Evolutionary conservation across 2,113 vertebrate species (phyloP), one percentile per base, ranked within the genome.

Genomic region (Tyrannus savana): DNA sequence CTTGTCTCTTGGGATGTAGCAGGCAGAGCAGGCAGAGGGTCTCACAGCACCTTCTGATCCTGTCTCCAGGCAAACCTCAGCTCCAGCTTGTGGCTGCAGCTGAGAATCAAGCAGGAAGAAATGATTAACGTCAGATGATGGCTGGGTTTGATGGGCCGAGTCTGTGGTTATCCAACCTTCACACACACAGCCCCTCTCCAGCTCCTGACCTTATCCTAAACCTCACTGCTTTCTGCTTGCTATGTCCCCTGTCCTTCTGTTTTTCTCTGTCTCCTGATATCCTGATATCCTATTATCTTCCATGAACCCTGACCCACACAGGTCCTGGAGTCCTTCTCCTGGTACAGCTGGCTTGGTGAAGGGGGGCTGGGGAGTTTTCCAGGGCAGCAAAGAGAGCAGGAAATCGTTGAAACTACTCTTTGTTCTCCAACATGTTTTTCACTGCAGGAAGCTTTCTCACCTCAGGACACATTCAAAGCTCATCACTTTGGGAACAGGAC

Each of bases 191-290:
- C 30, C 5, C 5, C 28, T 63, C 50, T 78, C 46, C 60, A 71
- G 66, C 67, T 88, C 72, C 62, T 92, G 89, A 80, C 58, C 58
- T 80, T 80, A 60, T 52, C 27, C 30, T 88, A 76, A 96, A 92
- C 86, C n/a, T 83, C 76, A 19, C 41, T 85, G 53, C 58, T 83
- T 88, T 69, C 75, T 68, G 62, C 79, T 88, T 47, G 75, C 24
- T 59, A 3, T 14, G 18, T 55, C 19, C 30, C 22, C 62, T 75
- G 44, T 76, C 35, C 11, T 74, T 78, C 50, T 42, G 42, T 55
- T 95, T 93, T 87, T 30, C 33, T 72, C 73, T 71, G 75, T 68
- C 53, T 95, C 67, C 53, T 69, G 79, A 59, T 53, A 83, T 52
- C 33, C 56, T 68, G 0, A 81, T 37, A 50, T 87, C 23, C 52